These are phyloP conservation scores for Schizopygopsis malacanthus DNA, from an alignment of 2,797 vertebrate species.

Conservation along the genomic window DNA sequence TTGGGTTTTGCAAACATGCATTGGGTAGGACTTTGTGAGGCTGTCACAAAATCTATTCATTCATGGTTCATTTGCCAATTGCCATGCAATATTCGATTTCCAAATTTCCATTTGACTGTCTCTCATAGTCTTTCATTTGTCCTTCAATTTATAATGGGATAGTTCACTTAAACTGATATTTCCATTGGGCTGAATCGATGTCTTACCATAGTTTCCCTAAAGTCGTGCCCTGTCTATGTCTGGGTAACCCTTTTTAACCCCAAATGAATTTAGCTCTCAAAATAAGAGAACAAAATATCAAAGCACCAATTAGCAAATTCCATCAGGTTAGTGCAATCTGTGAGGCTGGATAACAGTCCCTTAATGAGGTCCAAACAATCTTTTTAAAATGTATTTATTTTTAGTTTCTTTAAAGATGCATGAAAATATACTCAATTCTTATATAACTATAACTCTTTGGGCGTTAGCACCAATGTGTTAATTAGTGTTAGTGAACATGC, in stretches of 20 bases:
- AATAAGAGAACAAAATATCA: constrained; percentile 18
- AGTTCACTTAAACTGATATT: constrained; percentile 46
- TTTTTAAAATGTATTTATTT: not conserved
- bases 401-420: not conserved
- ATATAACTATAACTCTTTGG: not conserved
- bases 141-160: constrained; percentile 46
- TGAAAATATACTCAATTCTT: not conserved
- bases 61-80: constrained; percentile 43
- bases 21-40: constrained; percentile 38
- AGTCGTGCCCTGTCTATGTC: constrained; percentile 10
- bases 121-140: constrained; percentile 50
- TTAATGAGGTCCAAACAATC: constrained; percentile 28
- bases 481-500: constrained; percentile 1
- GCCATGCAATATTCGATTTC: constrained; percentile 43
- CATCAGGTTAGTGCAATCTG: constrained; percentile 20
- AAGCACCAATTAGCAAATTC: constrained; percentile 41
- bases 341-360: constrained; percentile 14
- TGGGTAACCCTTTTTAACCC: constrained; percentile 21
- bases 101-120: constrained; percentile 41
- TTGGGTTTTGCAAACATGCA: constrained; percentile 47
- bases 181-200: constrained; percentile 52
- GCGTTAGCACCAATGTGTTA: not conserved
- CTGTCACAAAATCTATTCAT: constrained; percentile 46
- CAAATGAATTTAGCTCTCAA: constrained; percentile 33
- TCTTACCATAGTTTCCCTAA: constrained; percentile 30